These are phyloP conservation scores for Bombus polaris DNA, from an alignment of 1,140 invertebrate genomes.

Conservation along the genomic window DNA sequence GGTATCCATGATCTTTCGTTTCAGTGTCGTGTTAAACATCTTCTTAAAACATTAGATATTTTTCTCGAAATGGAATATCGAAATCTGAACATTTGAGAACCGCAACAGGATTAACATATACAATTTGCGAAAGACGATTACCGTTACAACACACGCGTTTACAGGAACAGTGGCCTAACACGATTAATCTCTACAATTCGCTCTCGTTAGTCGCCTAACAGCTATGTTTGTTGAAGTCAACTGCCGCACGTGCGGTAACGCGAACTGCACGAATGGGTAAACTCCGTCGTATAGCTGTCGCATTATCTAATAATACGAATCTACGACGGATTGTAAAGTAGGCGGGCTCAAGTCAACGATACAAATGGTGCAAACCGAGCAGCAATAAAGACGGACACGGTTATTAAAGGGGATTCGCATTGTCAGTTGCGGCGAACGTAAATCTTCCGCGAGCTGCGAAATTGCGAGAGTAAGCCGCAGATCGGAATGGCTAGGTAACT, in stretches of 20 bases:
- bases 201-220: conserved; percentile 37
- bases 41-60: too few relatives aligned
- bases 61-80: too few relatives aligned
- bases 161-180: not conserved
- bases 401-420: conserved; percentile 67
- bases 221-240: conserved; percentile 35
- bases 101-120: too few relatives aligned
- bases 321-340: conserved; percentile 62
- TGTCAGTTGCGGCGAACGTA: conserved; percentile 62
- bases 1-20: too few relatives aligned
- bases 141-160: not conserved
- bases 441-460: conserved; percentile 54
- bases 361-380: conserved; percentile 53
- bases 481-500: conserved; percentile 48
- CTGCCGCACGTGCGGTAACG: not conserved
- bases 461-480: conserved; percentile 59
- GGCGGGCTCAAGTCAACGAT: conserved; percentile 49
- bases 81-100: too few relatives aligned
- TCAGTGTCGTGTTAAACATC: too few relatives aligned
- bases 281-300: conserved; percentile 58
- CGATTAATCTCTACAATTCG: not conserved
- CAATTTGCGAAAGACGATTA: not conserved
- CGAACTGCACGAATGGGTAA: conserved; percentile 14
- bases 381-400: conserved; percentile 55
- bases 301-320: conserved; percentile 65